Conservation (phyloP, 2,888 invertebrate species). For the Diarsia mendica region DNA sequence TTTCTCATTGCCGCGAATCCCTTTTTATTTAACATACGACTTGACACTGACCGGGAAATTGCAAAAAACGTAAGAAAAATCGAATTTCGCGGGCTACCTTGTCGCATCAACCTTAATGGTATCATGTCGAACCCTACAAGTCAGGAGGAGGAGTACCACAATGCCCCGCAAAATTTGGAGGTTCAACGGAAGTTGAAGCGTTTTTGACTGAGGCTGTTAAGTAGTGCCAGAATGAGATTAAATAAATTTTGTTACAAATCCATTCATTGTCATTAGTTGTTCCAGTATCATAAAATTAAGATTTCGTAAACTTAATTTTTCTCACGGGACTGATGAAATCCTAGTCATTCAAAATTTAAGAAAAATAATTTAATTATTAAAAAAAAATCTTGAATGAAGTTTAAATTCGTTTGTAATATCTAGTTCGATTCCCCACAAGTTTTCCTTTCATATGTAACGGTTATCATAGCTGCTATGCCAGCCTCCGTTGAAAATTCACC, state of each 20-base stretch:
- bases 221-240: not conserved
- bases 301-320: not conserved
- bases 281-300: constrained; percentile 1
- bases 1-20: no score
- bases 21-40: no score
- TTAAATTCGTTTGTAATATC: constrained; percentile 23
- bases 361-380: not conserved
- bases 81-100: no score
- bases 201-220: no score
- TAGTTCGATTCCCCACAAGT: not conserved
- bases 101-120: no score
- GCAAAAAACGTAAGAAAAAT: no score
- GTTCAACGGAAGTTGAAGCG: no score
- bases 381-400: not conserved
- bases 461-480: not conserved
- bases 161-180: no score
- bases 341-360: not conserved
- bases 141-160: no score
- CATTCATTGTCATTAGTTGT: not conserved
- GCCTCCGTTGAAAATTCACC: constrained; percentile 18
- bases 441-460: not conserved
- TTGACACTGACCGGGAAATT: no score
- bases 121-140: no score
- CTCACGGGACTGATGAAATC: not conserved
- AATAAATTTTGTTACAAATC: not conserved